Evolutionary conservation across 2,113 vertebrate species (phyloP), one percentile per base, ranked within the genome.

Genomic region (Channa maculata): DNA sequence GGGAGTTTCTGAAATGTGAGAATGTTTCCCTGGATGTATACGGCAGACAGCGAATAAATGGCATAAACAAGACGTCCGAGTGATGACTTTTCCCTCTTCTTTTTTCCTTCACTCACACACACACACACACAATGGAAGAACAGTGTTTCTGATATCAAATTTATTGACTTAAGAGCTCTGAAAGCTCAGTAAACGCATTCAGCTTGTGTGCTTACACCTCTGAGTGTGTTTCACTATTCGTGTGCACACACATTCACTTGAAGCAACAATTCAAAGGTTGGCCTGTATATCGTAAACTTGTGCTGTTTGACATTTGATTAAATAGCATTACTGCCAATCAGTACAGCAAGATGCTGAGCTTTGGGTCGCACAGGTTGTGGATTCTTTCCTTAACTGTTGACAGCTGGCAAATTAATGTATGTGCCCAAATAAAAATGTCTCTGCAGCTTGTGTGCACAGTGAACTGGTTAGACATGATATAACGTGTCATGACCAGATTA

Each of bases 251-350:
- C 52, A 37, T 75, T 83, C 41, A 71, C 66, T 77, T 58, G 57
- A 82, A 86, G 77, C 82, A 48, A 48, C 3, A 65, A 84, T 87
- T 75, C 79, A 88, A 83, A 89, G 89, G 84, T 93, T 92, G 86
- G 83, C 86, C 46, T 73, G 71, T 88, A 83, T 86, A 85, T 86
- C 75, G 69, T 85, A 89, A 82, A 88, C 80, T 85, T 83, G 68
- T 60, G 82, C 78, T 91, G 87, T 92, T 92, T 93, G 92, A 93
- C 92, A 94, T 93, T 93, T 92, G 90, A 92, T 93, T 91, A 90
- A 91, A 91, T 87, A 91, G 85, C 87, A 80, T 88, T 91, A 91
- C 89, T 92, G 92, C 79, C 93, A 93, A 91, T 92, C 92, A 89
- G 72, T 58, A 53, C 43, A 43, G 67, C 57, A 48, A 65, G 78